phyloP scores from a whole-genome alignment of 2,113 vertebrate species.

The Cheilinus undulatus region DNA sequence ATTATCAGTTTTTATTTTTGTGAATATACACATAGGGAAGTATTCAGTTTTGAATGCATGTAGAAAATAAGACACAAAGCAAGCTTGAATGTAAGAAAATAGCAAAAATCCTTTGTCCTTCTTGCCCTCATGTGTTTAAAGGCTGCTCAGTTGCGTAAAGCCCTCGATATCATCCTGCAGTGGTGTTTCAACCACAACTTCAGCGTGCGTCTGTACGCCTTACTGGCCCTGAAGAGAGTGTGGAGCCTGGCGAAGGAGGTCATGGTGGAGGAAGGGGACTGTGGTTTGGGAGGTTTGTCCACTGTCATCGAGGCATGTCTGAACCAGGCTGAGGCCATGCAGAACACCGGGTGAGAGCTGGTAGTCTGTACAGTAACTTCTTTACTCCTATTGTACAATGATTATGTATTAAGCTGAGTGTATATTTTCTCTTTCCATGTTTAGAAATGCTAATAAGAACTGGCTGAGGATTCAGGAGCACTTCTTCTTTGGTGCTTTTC shows the following conservation, averaged over 20 bases:
- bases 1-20: too few species aligned
- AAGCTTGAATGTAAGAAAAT: too few species aligned
- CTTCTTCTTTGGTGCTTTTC: constrained; percentile 92
- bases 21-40: too few species aligned
- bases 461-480: constrained; percentile 96
- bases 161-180: constrained; percentile 86
- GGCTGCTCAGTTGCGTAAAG: constrained; percentile 84
- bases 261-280: constrained; percentile 53
- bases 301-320: constrained; percentile 90
- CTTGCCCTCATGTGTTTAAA: neutral
- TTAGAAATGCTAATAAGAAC: constrained; percentile 93
- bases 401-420: neutral
- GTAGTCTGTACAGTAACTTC: rapidly evolving
- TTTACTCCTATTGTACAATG: too few species aligned
- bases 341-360: constrained; percentile 87
- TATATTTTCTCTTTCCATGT: constrained; percentile 15
- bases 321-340: constrained; percentile 89
- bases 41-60: too few species aligned
- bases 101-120: too few species aligned
- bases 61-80: too few species aligned
- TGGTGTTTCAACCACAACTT: constrained; percentile 97
- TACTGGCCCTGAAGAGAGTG: constrained; percentile 91
- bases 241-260: constrained; percentile 84
- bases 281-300: constrained; percentile 81
- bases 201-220: constrained; percentile 91